Evolutionary conservation across 2,888 invertebrate genomes (phyloP).

Genomic region (Conops quadrifasciatus): DNA sequence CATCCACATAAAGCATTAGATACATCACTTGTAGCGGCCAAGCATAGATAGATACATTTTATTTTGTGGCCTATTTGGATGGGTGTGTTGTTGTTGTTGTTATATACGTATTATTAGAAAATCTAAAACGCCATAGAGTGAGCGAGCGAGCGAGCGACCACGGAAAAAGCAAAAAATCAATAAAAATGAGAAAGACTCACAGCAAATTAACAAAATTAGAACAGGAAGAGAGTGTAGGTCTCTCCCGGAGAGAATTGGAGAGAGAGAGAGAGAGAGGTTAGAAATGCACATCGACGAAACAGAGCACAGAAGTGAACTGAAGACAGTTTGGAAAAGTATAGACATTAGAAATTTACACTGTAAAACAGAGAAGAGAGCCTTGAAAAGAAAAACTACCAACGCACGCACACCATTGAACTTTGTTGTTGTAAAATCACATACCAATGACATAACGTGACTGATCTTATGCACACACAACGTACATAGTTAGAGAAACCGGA

Average conservation of each 20-base stretch:
- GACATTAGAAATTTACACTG: background rate
- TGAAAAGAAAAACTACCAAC: background rate
- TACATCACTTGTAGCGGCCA: background rate
- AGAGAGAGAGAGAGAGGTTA: background rate
- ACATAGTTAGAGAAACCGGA: too few relatives aligned
- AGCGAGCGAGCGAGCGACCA: background rate
- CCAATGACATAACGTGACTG: too few relatives aligned
- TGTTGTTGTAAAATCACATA: too few relatives aligned
- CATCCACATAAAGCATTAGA: slow-evolving; percentile 10
- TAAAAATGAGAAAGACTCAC: background rate
- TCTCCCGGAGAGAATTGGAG: background rate
- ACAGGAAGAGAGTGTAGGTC: slow-evolving; percentile 14
- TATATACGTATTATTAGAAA: slow-evolving; percentile 9
- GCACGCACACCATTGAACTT: too few relatives aligned
- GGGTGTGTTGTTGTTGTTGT: background rate
- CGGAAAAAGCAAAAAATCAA: slow-evolving; percentile 10
- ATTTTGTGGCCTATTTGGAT: background rate
- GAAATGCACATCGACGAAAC: background rate
- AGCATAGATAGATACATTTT: slow-evolving; percentile 20
- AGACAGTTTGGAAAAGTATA: background rate
- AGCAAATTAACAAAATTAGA: slow-evolving; percentile 10
- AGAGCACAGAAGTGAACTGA: background rate
- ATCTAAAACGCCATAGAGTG: slow-evolving; percentile 29
- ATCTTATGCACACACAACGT: too few relatives aligned
- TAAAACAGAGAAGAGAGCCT: background rate